phyloP scores from a whole-genome alignment of 2,113 vertebrate species.

The Macrotus californicus region DNA sequence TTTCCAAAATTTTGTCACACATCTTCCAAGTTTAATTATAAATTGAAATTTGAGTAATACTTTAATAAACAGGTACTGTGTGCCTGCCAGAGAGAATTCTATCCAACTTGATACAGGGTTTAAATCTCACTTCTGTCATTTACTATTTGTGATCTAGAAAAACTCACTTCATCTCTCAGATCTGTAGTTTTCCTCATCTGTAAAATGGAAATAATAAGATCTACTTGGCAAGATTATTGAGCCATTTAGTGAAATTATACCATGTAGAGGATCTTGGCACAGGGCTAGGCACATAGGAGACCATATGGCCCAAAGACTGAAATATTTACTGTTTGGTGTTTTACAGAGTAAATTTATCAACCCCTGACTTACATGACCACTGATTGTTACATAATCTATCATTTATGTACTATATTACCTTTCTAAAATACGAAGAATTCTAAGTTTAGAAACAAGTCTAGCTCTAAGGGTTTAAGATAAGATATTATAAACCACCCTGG shows the following conservation, averaged over 20 bases:
- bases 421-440: slow-evolving; percentile 18
- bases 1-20: slow-evolving; percentile 12
- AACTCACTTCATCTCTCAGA: background rate
- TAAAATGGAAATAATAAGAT: background rate
- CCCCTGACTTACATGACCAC: background rate
- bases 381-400: background rate
- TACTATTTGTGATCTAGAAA: slow-evolving; percentile 19
- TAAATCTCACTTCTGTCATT: background rate
- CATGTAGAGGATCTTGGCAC: background rate
- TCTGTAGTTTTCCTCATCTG: background rate
- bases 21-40: background rate
- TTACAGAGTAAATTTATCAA: background rate
- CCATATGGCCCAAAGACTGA: background rate
- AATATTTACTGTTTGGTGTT: background rate
- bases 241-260: background rate
- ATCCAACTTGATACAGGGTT: background rate
- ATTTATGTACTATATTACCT: background rate
- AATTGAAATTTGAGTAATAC: slow-evolving; percentile 24
- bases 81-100: slow-evolving; percentile 1
- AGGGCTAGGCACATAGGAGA: background rate
- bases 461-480: background rate
- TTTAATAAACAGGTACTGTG: background rate
- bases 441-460: slow-evolving; percentile 1
- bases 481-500: background rate
- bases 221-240: background rate